phyloP scores from a whole-genome alignment of 53 echinoderm and acorn worm species.

The Holothuria scabra region DNA sequence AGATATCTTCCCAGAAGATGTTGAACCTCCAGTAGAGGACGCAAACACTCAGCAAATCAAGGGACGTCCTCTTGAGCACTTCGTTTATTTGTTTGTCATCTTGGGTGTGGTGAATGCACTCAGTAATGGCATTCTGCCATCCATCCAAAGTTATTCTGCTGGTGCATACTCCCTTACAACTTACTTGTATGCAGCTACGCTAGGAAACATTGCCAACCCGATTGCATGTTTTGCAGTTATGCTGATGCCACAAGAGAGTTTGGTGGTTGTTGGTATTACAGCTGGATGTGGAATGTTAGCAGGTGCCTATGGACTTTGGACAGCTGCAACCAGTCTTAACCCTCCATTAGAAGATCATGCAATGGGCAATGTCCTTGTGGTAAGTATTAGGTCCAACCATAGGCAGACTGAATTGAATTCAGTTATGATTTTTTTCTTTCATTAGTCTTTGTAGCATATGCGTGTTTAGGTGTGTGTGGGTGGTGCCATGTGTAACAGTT shows the following conservation, averaged over 20 bases:
- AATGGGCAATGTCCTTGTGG: constrained; percentile 75
- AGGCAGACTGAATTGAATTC: background rate
- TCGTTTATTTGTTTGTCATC: constrained; percentile 65
- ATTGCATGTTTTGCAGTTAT: constrained; percentile 80
- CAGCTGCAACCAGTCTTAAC: constrained; percentile 78
- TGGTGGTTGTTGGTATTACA: constrained; percentile 53
- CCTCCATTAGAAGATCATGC: constrained; percentile 78
- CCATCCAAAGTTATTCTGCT: constrained; percentile 89
- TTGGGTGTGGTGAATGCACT: constrained; percentile 80
- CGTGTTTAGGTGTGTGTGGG: no score
- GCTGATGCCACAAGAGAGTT: constrained; percentile 65
- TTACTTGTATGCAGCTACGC: constrained; percentile 82
- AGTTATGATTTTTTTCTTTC: no score
- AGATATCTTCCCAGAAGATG: background rate
- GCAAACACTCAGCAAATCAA: constrained; percentile 2
- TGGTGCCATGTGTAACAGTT: no score
- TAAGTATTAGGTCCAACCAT: constrained; percentile 46
- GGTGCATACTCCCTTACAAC: constrained; percentile 82
- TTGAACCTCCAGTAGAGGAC: background rate
- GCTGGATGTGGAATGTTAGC: constrained; percentile 50
- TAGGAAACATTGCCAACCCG: constrained; percentile 85
- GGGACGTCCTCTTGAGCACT: constrained; percentile 22
- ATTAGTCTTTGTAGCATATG: no score
- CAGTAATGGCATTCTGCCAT: constrained; percentile 84
- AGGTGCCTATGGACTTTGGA: constrained; percentile 75